Percentiles rank a stretch among this genome's conserved stretches.
Evolutionary conservation across 2,888 invertebrate species (phyloP).

Genomic region (Acanthopleura granulata): DNA sequence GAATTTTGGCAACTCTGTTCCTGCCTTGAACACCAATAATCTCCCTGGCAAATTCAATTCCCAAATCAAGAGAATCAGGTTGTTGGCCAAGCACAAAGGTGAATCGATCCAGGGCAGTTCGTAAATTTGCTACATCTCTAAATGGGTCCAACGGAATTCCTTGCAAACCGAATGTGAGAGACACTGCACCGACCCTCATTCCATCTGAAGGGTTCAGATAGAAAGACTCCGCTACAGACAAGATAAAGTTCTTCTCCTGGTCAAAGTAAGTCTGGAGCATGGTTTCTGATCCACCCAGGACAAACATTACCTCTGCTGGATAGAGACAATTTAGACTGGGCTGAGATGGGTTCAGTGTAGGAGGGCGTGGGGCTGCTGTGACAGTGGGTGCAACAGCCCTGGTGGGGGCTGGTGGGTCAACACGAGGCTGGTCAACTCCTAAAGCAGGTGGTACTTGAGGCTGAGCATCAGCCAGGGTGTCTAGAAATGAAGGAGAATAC

Average conservation of each 20-base stretch:
- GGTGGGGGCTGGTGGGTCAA: neutral
- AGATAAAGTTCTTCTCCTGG: neutral
- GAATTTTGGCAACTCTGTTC: neutral
- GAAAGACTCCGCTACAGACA: neutral
- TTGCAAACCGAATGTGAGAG: neutral
- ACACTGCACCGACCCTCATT: neutral
- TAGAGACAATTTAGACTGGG: neutral
- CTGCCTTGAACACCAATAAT: neutral
- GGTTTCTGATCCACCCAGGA: neutral
- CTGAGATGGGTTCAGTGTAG: neutral
- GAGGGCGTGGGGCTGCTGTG: neutral
- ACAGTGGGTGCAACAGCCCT: neutral
- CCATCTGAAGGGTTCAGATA: neutral
- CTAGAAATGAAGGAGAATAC: too few relatives aligned
- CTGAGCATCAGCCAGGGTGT: neutral
- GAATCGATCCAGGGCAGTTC: neutral
- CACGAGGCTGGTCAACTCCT: neutral
- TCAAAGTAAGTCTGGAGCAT: neutral
- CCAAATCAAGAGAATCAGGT: neutral
- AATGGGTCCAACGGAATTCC: neutral
- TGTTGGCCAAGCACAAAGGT: neutral
- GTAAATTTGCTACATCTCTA: neutral
- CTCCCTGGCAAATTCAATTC: neutral
- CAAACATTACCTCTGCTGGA: neutral
- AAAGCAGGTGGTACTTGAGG: neutral